Evolutionary conservation across 2,888 invertebrate species (phyloP).

Genomic region (Phorcus lineatus): DNA sequence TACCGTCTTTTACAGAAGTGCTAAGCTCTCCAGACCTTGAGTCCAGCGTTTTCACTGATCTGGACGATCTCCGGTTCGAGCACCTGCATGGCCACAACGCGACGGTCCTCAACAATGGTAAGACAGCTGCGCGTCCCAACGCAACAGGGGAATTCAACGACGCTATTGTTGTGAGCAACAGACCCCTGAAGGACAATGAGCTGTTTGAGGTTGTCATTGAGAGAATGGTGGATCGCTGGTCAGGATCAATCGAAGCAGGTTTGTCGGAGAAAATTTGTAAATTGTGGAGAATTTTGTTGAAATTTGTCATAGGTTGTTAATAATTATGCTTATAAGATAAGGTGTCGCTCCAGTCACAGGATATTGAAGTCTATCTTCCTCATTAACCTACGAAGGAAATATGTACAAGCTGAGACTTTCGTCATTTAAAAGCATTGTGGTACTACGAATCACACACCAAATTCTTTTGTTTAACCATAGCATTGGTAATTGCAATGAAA

Average conservation of each 20-base stretch:
- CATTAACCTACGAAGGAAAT: too few relatives aligned
- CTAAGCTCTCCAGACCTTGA: conserved; percentile 66
- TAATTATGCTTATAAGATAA: too few relatives aligned
- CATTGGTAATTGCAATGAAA: too few relatives aligned
- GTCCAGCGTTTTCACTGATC: conserved; percentile 55
- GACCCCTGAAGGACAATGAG: conserved; percentile 90
- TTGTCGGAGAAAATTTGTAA: conserved; percentile 36
- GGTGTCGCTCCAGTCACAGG: too few relatives aligned
- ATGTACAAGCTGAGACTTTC: too few relatives aligned
- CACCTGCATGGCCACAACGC: conserved; percentile 92
- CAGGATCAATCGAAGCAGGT: conserved; percentile 93
- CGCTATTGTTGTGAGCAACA: conserved; percentile 92
- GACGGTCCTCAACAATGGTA: conserved; percentile 86
- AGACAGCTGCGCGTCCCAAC: conserved; percentile 90
- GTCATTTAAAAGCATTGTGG: too few relatives aligned
- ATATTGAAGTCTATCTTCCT: too few relatives aligned
- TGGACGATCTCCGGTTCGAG: conserved; percentile 86
- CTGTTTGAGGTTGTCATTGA: conserved; percentile 80
- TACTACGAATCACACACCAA: too few relatives aligned
- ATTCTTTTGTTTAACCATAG: too few relatives aligned
- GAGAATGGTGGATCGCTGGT: conserved; percentile 94
- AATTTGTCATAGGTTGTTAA: too few relatives aligned
- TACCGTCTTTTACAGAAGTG: conserved; percentile 46
- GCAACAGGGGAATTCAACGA: conserved; percentile 95
- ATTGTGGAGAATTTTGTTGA: not conserved